Base-by-base conservation (phyloP, 2,888 invertebrate genomes). In the Cantharis nigra region DNA sequence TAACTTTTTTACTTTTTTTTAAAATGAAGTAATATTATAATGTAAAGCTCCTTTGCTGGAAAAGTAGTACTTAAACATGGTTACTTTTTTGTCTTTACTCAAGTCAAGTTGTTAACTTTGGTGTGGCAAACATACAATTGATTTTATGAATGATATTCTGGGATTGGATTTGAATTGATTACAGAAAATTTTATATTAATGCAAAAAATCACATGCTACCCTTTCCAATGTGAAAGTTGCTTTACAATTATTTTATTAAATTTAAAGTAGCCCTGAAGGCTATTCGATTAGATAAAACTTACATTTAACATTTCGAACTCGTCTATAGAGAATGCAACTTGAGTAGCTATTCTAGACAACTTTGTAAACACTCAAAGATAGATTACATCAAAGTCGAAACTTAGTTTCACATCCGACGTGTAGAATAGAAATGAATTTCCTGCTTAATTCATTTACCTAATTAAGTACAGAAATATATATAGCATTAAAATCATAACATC, bases 361-460 rank as follows among this genome's bases (percentile, higher is more conserved):
- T 67, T 67, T 67, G 65, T 67, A 67, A 67, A 67, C 65, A 67
- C 65, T 67, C 65, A 26, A 18, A 67, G 65, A 67, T 67, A 67
- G 65, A 67, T 67, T 67, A 67, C 65, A 67, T 67, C 65, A 67
- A 67, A 67, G 65, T 26, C 65, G 20, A 67, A 26, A 67, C 65
- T 23, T n/a, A 67, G 65, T 67, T 67, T 67, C 65, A 20, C 20
- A 20, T 23, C 23, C 26, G 65, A 67, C 65, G 65, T 67, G 65
- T 67, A 20, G 65, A 67, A 67, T 67, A 67, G 65, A 67, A 67
- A 67, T 67, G 65, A 67, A 67, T 67, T 13, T 23, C 9, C 23
- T 10, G 13, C 13, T 26, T 23, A 67, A 23, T 67, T 67, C 26
- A 67, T 20, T 67, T 23, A 67, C 13, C 65, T 67, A 67, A 67